Evolutionary conservation across 2,797 vertebrate species (phyloP), one percentile per base, ranked within the genome.

Genomic region (Aphelocoma californica): DNA sequence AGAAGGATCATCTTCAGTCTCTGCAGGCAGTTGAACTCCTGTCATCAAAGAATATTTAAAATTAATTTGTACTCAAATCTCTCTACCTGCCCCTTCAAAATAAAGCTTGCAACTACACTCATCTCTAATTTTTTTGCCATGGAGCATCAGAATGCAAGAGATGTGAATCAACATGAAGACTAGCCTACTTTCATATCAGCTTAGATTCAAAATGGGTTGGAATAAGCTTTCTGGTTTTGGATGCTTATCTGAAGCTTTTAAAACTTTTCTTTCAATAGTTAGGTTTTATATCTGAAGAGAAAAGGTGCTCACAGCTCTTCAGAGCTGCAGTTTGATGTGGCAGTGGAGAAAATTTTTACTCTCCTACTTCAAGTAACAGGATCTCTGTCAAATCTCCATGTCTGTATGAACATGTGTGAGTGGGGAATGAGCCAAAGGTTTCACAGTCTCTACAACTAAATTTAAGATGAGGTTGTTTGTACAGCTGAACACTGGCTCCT

Each of bases 381-480:
- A 29, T 77, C 34, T 60, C 60, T 42, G 54, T 54, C 54, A 90
- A 75, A 65, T 38, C 26, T 66, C 79, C 40, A 0, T 48, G 24
- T 64, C 65, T 84, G 54, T 54, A 12, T 28, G 48, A 26, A 28
- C 45, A 57, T 1, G 3, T 45, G 53, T 67, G 64, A 91, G 40
- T 23, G 60, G 61, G 38, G 74, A 82, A 87, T 16, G 61, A 88
- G 71, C 81, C 78, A 94, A 91, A 72, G 20, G 20, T 74, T 92
- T 93, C 84, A 70, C 47, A 61, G 56, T 45, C 72, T 81, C 44
- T 3, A n/a, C 60, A 80, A 88, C 67, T 92, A 94, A 86, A 90
- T 88, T 93, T 94, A 90, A 94, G 56, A 64, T 82, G 81, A 72
- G 28, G 36, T 93, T 96, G 92, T 96, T 97, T 96, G 64, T 75